A percentile compares a stretch with the other conserved stretches of the same genome.
These are phyloP conservation scores for Drosophila flavopinicola DNA, from an alignment of 2,888 invertebrate genomes.

Conservation along the genomic window DNA sequence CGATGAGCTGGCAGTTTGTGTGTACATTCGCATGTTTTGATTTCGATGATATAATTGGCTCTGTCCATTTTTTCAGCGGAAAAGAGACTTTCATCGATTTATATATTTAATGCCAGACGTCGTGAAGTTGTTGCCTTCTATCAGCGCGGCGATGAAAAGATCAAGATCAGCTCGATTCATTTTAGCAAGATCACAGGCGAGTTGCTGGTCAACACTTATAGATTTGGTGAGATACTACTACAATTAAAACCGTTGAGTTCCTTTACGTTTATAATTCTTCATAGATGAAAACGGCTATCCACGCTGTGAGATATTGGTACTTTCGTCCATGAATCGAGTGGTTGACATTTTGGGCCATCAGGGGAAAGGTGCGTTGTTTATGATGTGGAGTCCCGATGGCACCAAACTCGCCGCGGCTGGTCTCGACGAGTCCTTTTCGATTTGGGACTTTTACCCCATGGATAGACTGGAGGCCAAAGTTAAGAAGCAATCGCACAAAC, in stretches of 20 bases:
- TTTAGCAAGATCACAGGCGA: conserved; percentile 84
- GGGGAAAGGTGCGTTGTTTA: conserved; percentile 78
- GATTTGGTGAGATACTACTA: conserved; percentile 55
- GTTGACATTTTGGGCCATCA: conserved; percentile 80
- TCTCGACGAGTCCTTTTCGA: conserved; percentile 83
- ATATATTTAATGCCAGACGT: conserved; percentile 77
- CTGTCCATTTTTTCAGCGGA: conserved; percentile 63
- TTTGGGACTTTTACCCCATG: conserved; percentile 83
- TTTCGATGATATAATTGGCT: neutral
- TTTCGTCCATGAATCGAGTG: conserved; percentile 82
- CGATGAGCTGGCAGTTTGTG: conserved; percentile 83
- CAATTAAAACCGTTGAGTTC: neutral
- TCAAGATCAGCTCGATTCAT: conserved; percentile 81
- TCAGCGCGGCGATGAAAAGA: conserved; percentile 71
- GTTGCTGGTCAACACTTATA: conserved; percentile 82
- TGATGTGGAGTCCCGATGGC: conserved; percentile 83
- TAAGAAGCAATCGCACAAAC: neutral
- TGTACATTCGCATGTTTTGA: conserved; percentile 26
- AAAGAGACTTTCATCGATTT: conserved; percentile 78
- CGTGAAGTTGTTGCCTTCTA: conserved; percentile 81
- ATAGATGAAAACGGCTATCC: conserved; percentile 60
- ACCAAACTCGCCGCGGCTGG: conserved; percentile 82
- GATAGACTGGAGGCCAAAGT: conserved; percentile 16
- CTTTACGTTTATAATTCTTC: neutral
- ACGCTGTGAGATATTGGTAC: conserved; percentile 78